Percentiles rank a stretch among this genome's conserved stretches.
These are phyloP conservation scores for Montipora cactus DNA, from an alignment of 64 coral and sea anemone species.

Conservation along the genomic window DNA sequence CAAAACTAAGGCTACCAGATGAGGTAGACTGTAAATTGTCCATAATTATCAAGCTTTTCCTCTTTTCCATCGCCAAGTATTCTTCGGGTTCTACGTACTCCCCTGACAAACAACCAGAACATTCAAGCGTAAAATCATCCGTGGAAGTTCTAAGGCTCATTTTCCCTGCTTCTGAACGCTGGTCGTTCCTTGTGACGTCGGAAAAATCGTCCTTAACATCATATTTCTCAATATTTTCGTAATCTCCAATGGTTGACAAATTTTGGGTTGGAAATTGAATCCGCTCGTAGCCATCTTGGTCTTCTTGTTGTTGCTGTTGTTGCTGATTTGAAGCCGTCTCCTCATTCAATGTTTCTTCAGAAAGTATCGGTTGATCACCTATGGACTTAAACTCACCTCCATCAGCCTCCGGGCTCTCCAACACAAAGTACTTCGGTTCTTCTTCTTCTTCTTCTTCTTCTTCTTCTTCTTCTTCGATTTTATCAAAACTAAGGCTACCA, in stretches of 20 bases:
- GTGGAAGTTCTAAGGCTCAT: neutral
- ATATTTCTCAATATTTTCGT: neutral
- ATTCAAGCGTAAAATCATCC: neutral
- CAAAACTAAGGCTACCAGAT: neutral
- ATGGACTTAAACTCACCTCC: neutral
- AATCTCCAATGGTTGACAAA: neutral
- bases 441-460: too few relatives aligned
- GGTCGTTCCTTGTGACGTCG: neutral
- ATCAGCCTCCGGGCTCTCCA: neutral
- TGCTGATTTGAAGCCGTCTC: neutral
- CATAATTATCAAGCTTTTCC: neutral
- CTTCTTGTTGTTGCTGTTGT: neutral
- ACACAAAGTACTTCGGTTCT: neutral
- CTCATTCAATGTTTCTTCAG: too few relatives aligned
- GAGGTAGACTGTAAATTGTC: neutral
- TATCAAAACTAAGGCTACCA: neutral
- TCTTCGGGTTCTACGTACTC: neutral
- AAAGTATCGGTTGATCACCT: too few relatives aligned
- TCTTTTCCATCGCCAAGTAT: slow-evolving; percentile 32
- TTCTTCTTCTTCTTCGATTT: neutral
- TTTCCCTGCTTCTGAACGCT: neutral
- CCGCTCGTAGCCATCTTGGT: too few relatives aligned
- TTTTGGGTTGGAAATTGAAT: neutral
- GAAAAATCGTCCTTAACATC: neutral
- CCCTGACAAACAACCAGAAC: neutral